Evolutionary conservation across 2,113 vertebrate genomes (phyloP).

Genomic region (Cyanoderma ruficeps): DNA sequence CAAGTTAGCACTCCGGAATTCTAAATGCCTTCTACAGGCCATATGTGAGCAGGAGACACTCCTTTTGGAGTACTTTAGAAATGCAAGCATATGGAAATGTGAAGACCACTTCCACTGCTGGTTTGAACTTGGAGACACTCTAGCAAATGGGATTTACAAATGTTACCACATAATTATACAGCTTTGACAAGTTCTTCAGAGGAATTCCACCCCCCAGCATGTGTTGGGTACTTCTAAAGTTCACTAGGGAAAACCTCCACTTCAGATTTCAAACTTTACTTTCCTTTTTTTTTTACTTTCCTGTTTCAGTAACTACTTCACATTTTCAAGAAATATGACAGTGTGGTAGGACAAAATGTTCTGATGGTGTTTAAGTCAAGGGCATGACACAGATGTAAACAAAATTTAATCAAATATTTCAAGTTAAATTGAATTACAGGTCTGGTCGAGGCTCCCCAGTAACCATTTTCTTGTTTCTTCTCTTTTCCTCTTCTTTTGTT

Average conservation of each 20-base stretch:
- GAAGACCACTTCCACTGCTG: neutral
- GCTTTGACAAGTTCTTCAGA: neutral
- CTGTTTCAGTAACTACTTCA: neutral
- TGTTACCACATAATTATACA: neutral
- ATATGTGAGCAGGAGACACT: neutral
- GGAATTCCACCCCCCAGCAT: neutral
- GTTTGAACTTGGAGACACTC: neutral
- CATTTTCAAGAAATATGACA: neutral
- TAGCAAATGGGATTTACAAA: conserved; percentile 22
- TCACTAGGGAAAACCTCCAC: neutral
- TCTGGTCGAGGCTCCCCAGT: neutral
- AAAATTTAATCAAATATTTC: neutral
- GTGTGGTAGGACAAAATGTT: neutral
- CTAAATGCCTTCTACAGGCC: neutral
- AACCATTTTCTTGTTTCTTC: neutral
- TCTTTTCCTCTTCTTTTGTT: neutral
- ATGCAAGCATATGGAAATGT: neutral
- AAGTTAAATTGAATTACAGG: neutral
- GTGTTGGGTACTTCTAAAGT: neutral
- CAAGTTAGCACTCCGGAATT: neutral
- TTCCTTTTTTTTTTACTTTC: neutral
- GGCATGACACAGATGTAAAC: neutral
- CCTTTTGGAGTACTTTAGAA: neutral
- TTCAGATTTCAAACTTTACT: neutral
- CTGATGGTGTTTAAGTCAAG: neutral